These are phyloP conservation scores for Syngnathus floridae DNA, from an alignment of 2,113 vertebrate species.

Conservation along the genomic window DNA sequence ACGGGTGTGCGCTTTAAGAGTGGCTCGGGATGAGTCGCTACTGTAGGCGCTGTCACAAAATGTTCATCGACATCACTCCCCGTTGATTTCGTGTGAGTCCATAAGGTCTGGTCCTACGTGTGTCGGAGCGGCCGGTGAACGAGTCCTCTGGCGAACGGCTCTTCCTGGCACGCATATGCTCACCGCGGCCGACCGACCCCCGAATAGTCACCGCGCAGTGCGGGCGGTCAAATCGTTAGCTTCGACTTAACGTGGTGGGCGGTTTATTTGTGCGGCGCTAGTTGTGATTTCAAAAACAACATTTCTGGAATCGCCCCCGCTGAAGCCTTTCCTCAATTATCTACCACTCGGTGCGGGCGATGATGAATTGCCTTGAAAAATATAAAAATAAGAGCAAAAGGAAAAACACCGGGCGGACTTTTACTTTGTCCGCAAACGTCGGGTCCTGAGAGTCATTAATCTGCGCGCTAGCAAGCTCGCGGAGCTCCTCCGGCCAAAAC, in stretches of 20 bases:
- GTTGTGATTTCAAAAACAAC: slow-evolving; percentile 28
- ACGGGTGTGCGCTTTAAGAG: slow-evolving; percentile 31
- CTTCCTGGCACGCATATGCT: slow-evolving; percentile 13
- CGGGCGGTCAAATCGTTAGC: slow-evolving; percentile 2
- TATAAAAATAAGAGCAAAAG: slow-evolving; percentile 3
- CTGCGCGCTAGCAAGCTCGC: slow-evolving; percentile 25
- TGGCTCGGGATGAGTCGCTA: slow-evolving; percentile 37
- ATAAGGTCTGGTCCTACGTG: not conserved
- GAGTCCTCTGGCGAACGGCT: slow-evolving; percentile 14
- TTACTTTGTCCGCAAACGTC: slow-evolving; percentile 38
- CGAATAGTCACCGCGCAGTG: not conserved
- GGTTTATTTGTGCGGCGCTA: not conserved
- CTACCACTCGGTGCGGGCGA: slow-evolving; percentile 39
- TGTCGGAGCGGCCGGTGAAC: slow-evolving; percentile 8
- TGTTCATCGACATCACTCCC: slow-evolving; percentile 35
- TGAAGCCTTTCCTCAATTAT: slow-evolving; percentile 43
- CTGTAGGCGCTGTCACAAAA: slow-evolving; percentile 54
- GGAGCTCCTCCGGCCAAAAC: slow-evolving; percentile 39
- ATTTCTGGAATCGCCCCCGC: slow-evolving; percentile 24
- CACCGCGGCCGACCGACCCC: slow-evolving; percentile 9
- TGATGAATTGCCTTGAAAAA: slow-evolving; percentile 34
- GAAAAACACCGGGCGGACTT: slow-evolving; percentile 27
- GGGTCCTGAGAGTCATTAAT: slow-evolving; percentile 50
- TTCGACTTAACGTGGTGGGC: slow-evolving; percentile 1
- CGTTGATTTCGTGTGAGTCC: slow-evolving; percentile 9